Percentiles rank a stretch among this genome's conserved stretches.
Evolutionary conservation across 2,888 invertebrate genomes (phyloP).

Genomic region (Augochlorella aurata): DNA sequence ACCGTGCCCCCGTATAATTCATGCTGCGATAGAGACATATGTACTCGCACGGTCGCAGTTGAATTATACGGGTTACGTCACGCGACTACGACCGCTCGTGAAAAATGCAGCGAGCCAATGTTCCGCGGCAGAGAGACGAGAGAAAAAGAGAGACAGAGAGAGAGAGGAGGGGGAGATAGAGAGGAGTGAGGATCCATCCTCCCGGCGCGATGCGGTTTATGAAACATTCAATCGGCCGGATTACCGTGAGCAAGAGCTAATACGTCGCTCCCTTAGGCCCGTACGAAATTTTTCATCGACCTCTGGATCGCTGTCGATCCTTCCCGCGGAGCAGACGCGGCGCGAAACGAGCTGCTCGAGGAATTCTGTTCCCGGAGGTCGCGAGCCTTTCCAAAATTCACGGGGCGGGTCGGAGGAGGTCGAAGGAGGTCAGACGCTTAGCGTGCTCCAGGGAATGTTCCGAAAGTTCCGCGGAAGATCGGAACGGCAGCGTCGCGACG

Average conservation of each 20-base stretch:
- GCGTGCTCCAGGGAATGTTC: slow-evolving; percentile 33
- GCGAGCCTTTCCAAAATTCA: not conserved
- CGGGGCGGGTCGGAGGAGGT: slow-evolving; percentile 3
- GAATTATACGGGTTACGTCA: slow-evolving; percentile 13
- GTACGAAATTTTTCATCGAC: not conserved
- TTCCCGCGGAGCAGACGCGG: no score
- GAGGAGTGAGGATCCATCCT: not conserved
- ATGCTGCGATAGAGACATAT: not conserved
- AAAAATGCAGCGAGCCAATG: slow-evolving; percentile 25
- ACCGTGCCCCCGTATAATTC: not conserved
- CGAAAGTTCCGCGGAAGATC: slow-evolving; percentile 27
- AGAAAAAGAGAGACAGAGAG: no score
- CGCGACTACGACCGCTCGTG: slow-evolving; percentile 23
- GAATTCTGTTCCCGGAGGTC: not conserved
- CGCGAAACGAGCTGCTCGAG: not conserved
- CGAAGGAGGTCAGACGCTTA: slow-evolving; percentile 25
- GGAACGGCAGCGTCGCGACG: slow-evolving; percentile 1
- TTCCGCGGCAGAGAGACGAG: not conserved
- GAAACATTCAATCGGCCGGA: slow-evolving; percentile 18
- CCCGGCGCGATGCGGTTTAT: not conserved
- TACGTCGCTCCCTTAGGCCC: not conserved
- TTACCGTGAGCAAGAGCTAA: not conserved
- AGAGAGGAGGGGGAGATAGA: no score
- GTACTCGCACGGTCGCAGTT: not conserved
- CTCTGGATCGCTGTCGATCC: not conserved